Conservation (phyloP, 2,113 vertebrate genomes). For the Rutilus rutilus region DNA sequence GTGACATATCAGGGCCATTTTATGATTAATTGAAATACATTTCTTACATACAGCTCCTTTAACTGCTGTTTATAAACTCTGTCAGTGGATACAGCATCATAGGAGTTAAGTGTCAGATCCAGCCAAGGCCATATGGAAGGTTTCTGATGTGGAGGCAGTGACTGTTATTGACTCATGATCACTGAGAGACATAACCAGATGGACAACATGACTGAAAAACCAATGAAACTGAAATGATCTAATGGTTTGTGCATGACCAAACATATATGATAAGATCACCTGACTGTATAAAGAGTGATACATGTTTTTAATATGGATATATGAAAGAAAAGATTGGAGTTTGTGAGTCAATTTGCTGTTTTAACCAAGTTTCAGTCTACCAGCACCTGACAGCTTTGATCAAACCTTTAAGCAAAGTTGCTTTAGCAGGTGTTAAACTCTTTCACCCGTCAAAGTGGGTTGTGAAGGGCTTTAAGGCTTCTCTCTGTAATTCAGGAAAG, state of each 20-base stretch:
- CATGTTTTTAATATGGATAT: neutral
- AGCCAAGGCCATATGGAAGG: neutral
- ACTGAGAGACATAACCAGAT: neutral
- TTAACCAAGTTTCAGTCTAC: neutral
- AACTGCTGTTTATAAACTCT: neutral
- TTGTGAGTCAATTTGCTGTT: neutral
- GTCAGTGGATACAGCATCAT: neutral
- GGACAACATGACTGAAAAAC: neutral
- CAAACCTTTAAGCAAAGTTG: neutral
- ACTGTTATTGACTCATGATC: neutral
- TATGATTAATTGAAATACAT: no score
- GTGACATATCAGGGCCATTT: no score
- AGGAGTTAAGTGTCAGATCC: neutral
- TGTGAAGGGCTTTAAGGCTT: conserved; percentile 19
- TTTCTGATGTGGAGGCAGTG: neutral
- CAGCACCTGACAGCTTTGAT: conserved; percentile 4
- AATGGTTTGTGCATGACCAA: no score
- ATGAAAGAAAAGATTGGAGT: neutral
- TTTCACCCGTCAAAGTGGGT: neutral
- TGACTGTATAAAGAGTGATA: neutral
- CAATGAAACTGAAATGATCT: neutral
- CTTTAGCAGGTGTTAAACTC: neutral
- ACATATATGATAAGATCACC: no score
- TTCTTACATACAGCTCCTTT: no score
- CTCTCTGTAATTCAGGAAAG: neutral